Conservation (phyloP, 2,113 vertebrate species). For the Diadophis punctatus region DNA sequence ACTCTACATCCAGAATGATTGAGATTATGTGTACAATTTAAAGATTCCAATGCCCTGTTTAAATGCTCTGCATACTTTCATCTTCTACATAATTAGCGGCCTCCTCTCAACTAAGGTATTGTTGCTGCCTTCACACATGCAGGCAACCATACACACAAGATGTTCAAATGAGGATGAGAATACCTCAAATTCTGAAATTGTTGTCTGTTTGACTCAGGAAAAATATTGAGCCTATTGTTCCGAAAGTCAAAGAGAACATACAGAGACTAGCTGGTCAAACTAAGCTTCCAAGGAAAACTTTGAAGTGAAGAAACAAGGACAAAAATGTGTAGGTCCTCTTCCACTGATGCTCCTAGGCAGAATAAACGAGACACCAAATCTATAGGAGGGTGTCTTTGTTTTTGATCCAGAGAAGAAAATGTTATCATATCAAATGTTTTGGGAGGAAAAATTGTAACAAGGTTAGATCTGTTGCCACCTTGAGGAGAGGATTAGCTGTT, state of each 20-base stretch:
- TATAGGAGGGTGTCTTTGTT: background rate
- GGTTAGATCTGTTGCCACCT: background rate
- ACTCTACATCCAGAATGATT: background rate
- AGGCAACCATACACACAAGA: background rate
- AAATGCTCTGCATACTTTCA: background rate
- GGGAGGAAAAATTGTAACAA: background rate
- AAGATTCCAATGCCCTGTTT: background rate
- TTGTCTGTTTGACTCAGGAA: background rate
- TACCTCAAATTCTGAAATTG: background rate
- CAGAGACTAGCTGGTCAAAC: background rate
- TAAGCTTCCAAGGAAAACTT: background rate
- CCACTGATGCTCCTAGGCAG: background rate
- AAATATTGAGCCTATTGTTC: background rate
- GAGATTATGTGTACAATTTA: background rate
- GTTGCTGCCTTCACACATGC: background rate
- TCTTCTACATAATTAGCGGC: background rate
- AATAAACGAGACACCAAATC: background rate
- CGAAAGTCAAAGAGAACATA: background rate
- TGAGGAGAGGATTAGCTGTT: background rate
- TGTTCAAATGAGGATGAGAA: background rate
- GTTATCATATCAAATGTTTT: too few species aligned
- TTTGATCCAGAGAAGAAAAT: background rate
- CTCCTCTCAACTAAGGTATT: background rate
- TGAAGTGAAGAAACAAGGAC: background rate
- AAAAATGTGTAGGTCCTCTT: background rate